phyloP scores from a whole-genome alignment of 2,113 vertebrate genomes.

The Mystacornis crossleyi region DNA sequence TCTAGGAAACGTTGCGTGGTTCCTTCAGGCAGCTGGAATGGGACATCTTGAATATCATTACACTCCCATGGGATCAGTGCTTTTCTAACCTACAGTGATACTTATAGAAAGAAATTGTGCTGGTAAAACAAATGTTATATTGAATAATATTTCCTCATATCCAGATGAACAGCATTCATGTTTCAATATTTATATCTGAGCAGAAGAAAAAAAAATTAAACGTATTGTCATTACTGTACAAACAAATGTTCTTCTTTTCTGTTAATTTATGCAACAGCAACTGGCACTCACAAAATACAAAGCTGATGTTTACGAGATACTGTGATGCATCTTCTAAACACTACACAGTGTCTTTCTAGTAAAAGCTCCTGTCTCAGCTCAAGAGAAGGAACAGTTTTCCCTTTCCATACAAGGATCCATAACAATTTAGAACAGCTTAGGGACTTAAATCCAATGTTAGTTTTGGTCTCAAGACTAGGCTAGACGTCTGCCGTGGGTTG shows the following conservation, averaged over 20 bases:
- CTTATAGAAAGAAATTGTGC: background rate
- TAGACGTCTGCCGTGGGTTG: rapidly evolving
- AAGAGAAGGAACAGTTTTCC: background rate
- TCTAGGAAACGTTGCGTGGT: background rate
- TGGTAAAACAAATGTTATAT: background rate
- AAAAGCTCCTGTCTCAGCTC: background rate
- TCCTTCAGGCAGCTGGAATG: background rate
- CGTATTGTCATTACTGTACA: background rate
- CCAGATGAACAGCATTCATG: background rate
- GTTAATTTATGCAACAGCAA: background rate
- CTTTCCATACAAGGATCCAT: background rate
- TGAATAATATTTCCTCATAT: background rate
- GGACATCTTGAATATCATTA: background rate
- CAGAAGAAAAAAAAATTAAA: background rate
- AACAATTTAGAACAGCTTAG: background rate
- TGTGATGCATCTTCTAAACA: background rate
- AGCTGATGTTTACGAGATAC: background rate
- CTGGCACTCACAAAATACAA: background rate
- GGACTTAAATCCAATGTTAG: background rate
- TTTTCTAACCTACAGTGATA: background rate
- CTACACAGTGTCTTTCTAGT: background rate
- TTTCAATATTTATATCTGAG: background rate
- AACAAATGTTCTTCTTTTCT: background rate
- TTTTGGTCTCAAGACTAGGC: background rate
- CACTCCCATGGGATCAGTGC: background rate